A percentile compares a stretch with the other conserved stretches of the same genome.
phyloP scores from a whole-genome alignment of 2,888 invertebrate species.

The Pyrgus malvae region DNA sequence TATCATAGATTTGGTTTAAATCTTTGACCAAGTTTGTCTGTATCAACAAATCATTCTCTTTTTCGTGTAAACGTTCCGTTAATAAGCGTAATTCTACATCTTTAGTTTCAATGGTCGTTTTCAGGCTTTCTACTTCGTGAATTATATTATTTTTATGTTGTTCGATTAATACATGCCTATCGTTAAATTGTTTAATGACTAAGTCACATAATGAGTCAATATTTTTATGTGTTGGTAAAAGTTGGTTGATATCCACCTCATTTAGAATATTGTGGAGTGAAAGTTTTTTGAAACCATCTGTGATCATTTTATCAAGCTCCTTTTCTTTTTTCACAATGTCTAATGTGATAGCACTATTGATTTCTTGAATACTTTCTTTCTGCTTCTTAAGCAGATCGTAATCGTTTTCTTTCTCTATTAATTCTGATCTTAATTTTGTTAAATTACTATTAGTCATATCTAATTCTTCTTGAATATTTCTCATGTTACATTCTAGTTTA shows the following conservation, averaged over 20 bases:
- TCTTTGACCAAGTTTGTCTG: slow-evolving; percentile 44
- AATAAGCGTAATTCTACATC: slow-evolving; percentile 44
- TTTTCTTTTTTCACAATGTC: slow-evolving; percentile 61
- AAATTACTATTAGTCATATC: slow-evolving; percentile 52
- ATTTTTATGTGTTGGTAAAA: slow-evolving; percentile 43
- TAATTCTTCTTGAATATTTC: slow-evolving; percentile 42
- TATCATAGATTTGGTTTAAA: slow-evolving; percentile 47
- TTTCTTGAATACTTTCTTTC: slow-evolving; percentile 61
- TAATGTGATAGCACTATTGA: slow-evolving; percentile 61
- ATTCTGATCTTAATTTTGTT: slow-evolving; percentile 46
- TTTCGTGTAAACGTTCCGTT: slow-evolving; percentile 39
- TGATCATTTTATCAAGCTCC: slow-evolving; percentile 48
- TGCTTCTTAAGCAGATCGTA: slow-evolving; percentile 52
- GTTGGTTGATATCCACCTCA: slow-evolving; percentile 42
- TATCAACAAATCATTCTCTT: slow-evolving; percentile 43
- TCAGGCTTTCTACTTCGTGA: slow-evolving; percentile 45
- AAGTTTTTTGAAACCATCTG: slow-evolving; percentile 48
- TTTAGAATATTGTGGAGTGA: slow-evolving; percentile 45
- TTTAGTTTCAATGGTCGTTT: slow-evolving; percentile 45
- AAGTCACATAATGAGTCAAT: slow-evolving; percentile 49
- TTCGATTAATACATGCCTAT: slow-evolving; percentile 31
- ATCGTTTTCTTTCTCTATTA: slow-evolving; percentile 57
- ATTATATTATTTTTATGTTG: slow-evolving; percentile 41
- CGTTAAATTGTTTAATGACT: slow-evolving; percentile 41
- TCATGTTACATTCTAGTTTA: slow-evolving; percentile 44